phyloP scores from a whole-genome alignment of 2,888 invertebrate species.

The Dinocampus coccinellae region DNA sequence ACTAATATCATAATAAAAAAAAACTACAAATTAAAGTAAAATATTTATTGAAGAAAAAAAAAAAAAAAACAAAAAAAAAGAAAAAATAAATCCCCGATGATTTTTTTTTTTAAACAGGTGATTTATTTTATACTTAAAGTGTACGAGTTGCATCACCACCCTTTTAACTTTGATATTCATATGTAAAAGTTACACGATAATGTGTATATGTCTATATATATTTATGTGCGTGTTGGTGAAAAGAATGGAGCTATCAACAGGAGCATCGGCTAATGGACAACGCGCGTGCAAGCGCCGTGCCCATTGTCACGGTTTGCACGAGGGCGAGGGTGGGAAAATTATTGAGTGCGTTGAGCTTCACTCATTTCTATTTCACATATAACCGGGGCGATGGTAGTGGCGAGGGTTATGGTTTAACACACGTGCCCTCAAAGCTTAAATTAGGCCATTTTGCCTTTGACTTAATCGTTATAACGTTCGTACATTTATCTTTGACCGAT shows the following conservation, averaged over 20 bases:
- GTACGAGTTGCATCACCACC: neutral
- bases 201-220: constrained; percentile 2
- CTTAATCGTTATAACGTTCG: neutral
- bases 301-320: constrained; percentile 32
- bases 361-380: constrained; percentile 11
- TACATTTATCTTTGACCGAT: constrained; percentile 27
- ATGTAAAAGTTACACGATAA: neutral
- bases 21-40: neutral
- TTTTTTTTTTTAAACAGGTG: neutral
- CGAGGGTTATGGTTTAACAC: constrained; percentile 8
- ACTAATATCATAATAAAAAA: too few species aligned
- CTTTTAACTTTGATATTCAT: constrained; percentile 7
- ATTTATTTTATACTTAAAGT: neutral
- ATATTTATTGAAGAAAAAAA: neutral
- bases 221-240: neutral
- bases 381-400: neutral
- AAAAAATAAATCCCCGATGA: too few species aligned
- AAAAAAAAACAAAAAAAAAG: too few species aligned
- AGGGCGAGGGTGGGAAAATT: constrained; percentile 38
- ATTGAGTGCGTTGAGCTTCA: constrained; percentile 29
- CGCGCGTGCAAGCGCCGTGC: constrained; percentile 32
- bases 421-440: constrained; percentile 25
- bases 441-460: constrained; percentile 24
- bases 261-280: constrained; percentile 36
- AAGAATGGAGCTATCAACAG: constrained; percentile 22